Base-by-base conservation (phyloP, 2,888 invertebrate species). In the Frankliniella intonsa region DNA sequence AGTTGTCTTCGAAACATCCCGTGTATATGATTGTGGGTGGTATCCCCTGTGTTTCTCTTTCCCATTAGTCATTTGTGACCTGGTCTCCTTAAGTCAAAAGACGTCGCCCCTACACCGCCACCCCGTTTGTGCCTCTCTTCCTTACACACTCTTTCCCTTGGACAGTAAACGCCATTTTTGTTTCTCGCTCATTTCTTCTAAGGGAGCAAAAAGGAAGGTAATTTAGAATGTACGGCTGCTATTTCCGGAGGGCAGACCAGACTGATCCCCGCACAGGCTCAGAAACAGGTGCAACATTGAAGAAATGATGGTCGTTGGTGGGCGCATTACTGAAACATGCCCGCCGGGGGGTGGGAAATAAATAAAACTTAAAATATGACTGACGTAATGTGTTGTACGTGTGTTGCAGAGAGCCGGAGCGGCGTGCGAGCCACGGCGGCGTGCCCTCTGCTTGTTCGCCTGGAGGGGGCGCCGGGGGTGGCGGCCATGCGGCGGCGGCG, bases 401-500 rank as follows among this genome's bases (percentile, higher is more conserved):
- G 22, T 69, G 69, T 69, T 69, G 69, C 69, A 69, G 69, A 22
- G 69, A 69, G 69, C 69, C 69, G 69, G 69, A 69, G 69, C 69
- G 69, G 8, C 69, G 69, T 11, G 69, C 69, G 22, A 69, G 69
- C 69, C 69, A 69, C 69, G 69, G 69, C 22, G 69, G 69, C 22
- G 69, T 69, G 69, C 69, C 69, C 69, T 69, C 69, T 22, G n/a
- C 69, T 11, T 69, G 69, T 22, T 69, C 69, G 9, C 22, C 69
- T 11, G 69, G 69, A 69, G 69, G 69, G 22, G 69, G 69, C 22
- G 69, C 22, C 69, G 69, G 69, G 22, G 22, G 22, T 22, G 69
- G 69, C 69, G 22, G 22, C 69, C 19, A 69, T 69, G 69, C 69
- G 69, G n/a, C 62, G 85, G 86, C 82, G 85, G 85, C 85, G 87